Conservation (phyloP, 2,113 vertebrate genomes). For the Halcyon malimbica region DNA sequence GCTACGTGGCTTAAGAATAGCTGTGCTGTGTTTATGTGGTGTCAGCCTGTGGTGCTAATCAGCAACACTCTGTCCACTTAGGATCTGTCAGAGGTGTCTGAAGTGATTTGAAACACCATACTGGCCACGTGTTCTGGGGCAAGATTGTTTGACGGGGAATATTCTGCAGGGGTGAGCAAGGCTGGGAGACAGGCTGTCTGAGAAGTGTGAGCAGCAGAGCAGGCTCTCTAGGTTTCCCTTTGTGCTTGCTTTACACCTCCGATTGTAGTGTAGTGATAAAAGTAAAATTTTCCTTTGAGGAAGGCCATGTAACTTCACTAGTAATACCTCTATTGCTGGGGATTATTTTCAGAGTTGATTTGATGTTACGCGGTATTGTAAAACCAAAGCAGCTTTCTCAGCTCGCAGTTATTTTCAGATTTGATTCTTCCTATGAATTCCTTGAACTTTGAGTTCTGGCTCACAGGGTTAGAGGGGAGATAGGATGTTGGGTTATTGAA, state of each 20-base stretch:
- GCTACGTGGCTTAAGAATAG: background rate
- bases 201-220: background rate
- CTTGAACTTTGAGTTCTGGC: background rate
- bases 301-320: background rate
- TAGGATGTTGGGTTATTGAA: background rate
- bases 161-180: background rate
- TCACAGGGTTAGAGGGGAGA: background rate
- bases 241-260: background rate
- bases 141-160: background rate
- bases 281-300: background rate
- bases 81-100: background rate
- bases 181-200: background rate
- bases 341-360: background rate
- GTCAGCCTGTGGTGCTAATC: background rate
- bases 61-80: background rate
- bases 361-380: background rate
- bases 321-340: background rate
- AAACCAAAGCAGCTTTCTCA: background rate
- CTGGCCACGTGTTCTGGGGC: rapidly evolving
- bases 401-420: background rate
- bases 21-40: background rate
- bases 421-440: background rate
- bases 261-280: rapidly evolving
- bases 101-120: background rate
- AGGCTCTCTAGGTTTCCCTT: background rate